Base-by-base conservation (phyloP, 1,140 invertebrate species). In the Diploscapter pachys region DNA sequence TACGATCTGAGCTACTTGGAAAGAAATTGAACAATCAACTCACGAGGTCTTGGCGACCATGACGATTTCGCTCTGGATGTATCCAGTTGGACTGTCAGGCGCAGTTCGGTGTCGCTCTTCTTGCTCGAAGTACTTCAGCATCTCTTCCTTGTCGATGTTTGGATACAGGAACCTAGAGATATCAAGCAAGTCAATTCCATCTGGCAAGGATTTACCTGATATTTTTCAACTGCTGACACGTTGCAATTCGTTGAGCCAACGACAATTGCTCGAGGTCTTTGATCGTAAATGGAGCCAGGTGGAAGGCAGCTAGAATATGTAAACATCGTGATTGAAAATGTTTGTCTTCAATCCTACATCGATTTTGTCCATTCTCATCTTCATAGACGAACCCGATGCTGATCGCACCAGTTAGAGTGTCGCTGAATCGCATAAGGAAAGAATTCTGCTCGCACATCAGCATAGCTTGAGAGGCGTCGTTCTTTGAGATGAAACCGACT, bases 381-480 rank as follows among this genome's bases (percentile, higher is more conserved):
- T 85, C 81, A 53, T 81, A 86, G 50, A 86, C 84, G 70, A 85
- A 85, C 13, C 83, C 83, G 64, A 85, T 85, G 13, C 78, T 80
- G 4, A 85, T 80, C 56, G 84, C 84, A 51, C 83, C 83, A n/a
- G 84, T 85, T 69, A 82, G 81, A 59, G 82, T 85, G 78, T 85
- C 83, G 62, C 78, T 81, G 72, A 86, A 85, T n/a, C 83, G 72
- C 3, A 85, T 57, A 66, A 85, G 68, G 68, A 85, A 85, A 4
- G 81, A 80, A 5, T 80, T 68, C 54, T 76, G 75, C 6, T 76
- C 75, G 6, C 49, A 66, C 67, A 76, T 77, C 6, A 81, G 53
- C 84, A 85, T 85, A 5, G 71, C 54, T 65, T 80, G 59, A 53
- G 83, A 82, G 3, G 83, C 83, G 51, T 83, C 83, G 4, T 85